Evolutionary conservation across 2,113 vertebrate genomes (phyloP).

Genomic region (Enhydra lutris): DNA sequence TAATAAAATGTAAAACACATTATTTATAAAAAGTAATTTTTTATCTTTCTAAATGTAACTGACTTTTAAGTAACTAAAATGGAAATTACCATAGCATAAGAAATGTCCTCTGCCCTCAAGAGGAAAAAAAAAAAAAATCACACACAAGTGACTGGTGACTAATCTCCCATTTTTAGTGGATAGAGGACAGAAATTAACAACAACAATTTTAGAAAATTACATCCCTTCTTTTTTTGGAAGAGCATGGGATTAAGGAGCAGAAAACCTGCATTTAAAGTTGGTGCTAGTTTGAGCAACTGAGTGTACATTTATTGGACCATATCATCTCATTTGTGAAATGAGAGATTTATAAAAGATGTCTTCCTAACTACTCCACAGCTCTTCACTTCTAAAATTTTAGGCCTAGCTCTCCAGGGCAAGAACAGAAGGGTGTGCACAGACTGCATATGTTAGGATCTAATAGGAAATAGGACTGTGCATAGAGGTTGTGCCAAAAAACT

Average conservation of each 20-base stretch:
- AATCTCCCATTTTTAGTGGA: neutral
- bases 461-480: neutral
- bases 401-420: neutral
- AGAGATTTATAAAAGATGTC: neutral
- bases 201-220: neutral
- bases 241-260: neutral
- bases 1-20: neutral
- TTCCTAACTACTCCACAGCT: neutral
- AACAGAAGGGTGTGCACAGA: neutral
- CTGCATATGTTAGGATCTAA: neutral
- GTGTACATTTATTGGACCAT: neutral
- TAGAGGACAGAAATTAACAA: neutral
- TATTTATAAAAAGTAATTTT: neutral
- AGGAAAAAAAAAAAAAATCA: neutral
- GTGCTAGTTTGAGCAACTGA: neutral
- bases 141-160: neutral
- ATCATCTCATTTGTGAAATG: neutral
- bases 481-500: neutral
- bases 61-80: conserved; percentile 6
- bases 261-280: neutral
- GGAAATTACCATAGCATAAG: neutral
- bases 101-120: neutral
- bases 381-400: neutral
- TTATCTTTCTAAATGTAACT: neutral
- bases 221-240: neutral